phyloP scores from a whole-genome alignment of 2,113 vertebrate species.

The Syngnathus typhle region DNA sequence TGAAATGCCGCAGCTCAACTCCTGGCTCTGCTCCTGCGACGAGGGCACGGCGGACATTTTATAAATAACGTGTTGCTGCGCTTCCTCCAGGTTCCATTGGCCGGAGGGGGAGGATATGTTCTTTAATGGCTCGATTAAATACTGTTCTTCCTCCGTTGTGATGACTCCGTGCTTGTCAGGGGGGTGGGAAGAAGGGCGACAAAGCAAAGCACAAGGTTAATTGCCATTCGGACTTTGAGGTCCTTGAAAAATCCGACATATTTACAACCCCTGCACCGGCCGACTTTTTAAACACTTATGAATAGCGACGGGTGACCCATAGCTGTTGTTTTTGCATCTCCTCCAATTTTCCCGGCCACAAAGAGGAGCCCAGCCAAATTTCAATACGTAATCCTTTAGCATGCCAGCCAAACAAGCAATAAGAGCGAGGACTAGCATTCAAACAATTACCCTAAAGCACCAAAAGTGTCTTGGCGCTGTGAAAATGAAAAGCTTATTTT shows the following conservation, averaged over 20 bases:
- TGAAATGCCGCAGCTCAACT: conserved; percentile 88
- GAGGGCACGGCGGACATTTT: conserved; percentile 88
- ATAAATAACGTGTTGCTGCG: conserved; percentile 98
- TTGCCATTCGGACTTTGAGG: not conserved
- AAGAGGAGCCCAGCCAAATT: not conserved
- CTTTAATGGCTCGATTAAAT: conserved; percentile 98
- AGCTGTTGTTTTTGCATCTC: not conserved
- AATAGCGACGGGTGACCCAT: not conserved
- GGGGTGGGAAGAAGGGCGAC: conserved; percentile 25
- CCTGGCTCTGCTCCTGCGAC: conserved; percentile 79
- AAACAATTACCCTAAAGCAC: conserved; percentile 20
- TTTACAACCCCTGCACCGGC: not conserved
- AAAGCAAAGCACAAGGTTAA: not conserved
- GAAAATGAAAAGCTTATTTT: conserved; percentile 22
- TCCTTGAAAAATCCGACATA: not conserved
- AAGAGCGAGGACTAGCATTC: conserved; percentile 42
- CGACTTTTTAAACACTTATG: not conserved
- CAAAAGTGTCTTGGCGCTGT: conserved; percentile 47
- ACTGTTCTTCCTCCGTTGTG: conserved; percentile 96
- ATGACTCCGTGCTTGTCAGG: conserved; percentile 89
- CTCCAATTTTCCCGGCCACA: not conserved
- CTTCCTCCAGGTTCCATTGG: conserved; percentile 81
- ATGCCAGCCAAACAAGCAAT: conserved; percentile 46
- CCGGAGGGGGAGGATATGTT: conserved; percentile 80
- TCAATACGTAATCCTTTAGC: conserved; percentile 1